A percentile compares a stretch with the other conserved stretches of the same genome.
Evolutionary conservation across 2,888 invertebrate species (phyloP).

Genomic region (Thumatha senex): DNA sequence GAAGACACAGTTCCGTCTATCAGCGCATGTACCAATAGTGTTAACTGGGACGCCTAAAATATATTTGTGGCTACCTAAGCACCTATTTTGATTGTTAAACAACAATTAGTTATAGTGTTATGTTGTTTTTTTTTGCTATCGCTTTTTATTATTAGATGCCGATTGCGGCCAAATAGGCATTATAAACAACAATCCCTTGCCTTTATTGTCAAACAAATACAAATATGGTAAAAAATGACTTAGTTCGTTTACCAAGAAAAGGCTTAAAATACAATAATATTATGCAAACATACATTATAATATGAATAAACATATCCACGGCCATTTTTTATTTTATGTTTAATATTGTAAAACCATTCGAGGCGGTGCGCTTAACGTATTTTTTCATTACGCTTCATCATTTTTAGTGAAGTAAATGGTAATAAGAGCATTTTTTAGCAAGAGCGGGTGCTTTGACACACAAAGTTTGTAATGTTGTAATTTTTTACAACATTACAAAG

Average conservation of each 20-base stretch:
- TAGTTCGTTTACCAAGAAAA: conserved; percentile 21
- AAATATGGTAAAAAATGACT: not conserved
- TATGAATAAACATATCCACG: conserved; percentile 10
- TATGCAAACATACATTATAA: conserved; percentile 55
- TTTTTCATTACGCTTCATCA: conserved; percentile 29
- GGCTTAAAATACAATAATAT: conserved; percentile 35
- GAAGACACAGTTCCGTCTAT: too few relatives aligned
- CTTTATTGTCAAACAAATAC: conserved; percentile 11
- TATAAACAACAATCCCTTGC: not conserved
- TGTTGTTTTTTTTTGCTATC: not conserved
- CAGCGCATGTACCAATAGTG: too few relatives aligned
- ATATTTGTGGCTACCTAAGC: too few relatives aligned
- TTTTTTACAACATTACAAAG: too few relatives aligned
- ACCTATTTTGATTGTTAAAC: too few relatives aligned
- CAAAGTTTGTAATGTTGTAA: too few relatives aligned
- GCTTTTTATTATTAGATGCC: not conserved
- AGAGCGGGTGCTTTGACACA: too few relatives aligned
- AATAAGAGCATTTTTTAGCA: not conserved
- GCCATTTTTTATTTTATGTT: conserved; percentile 8
- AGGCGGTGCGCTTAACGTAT: conserved; percentile 11
- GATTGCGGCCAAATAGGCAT: not conserved
- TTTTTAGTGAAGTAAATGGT: conserved; percentile 4
- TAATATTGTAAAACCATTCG: conserved; percentile 1
- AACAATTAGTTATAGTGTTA: not conserved
- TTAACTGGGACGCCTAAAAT: too few relatives aligned